Evolutionary conservation across 2,888 invertebrate species (phyloP).

Genomic region (Cheilosia variabilis): DNA sequence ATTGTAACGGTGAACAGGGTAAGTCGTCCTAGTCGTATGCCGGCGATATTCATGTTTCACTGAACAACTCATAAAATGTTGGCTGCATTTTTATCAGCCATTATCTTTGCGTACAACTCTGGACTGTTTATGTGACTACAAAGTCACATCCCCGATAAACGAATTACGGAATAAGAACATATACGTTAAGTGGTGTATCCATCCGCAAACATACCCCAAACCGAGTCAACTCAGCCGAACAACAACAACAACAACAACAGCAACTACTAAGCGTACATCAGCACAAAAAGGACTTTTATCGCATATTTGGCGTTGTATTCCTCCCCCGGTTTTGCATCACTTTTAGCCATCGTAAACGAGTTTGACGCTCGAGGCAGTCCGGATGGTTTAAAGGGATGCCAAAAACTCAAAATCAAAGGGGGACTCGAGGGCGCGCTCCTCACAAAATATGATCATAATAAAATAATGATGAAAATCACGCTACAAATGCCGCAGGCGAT

Average conservation of each 20-base stretch:
- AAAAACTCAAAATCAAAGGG: conserved; percentile 60
- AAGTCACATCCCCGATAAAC: conserved; percentile 53
- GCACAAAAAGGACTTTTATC: conserved; percentile 66
- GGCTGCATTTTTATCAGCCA: conserved; percentile 47
- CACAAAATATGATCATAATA: conserved; percentile 73
- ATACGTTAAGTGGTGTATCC: conserved; percentile 71
- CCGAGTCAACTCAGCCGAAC: conserved; percentile 10
- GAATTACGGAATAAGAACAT: conserved; percentile 60
- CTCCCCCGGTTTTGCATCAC: conserved; percentile 46
- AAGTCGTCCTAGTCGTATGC: neutral
- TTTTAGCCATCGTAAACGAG: conserved; percentile 59
- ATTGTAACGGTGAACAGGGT: conserved; percentile 16
- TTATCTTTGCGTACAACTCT: conserved; percentile 40
- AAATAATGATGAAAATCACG: conserved; percentile 71
- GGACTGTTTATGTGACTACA: conserved; percentile 21
- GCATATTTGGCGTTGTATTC: conserved; percentile 54
- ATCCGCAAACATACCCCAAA: conserved; percentile 58
- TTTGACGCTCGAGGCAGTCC: conserved; percentile 62
- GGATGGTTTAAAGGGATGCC: conserved; percentile 68
- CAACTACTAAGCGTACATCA: neutral
- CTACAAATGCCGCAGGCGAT: conserved; percentile 59
- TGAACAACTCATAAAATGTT: conserved; percentile 69
- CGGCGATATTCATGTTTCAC: conserved; percentile 65
- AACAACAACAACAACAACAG: conserved; percentile 4
- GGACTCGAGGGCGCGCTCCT: conserved; percentile 26